A percentile compares a stretch with the other conserved stretches of the same genome.
phyloP scores from a whole-genome alignment of 2,888 invertebrate genomes.

The Myathropa florea region DNA sequence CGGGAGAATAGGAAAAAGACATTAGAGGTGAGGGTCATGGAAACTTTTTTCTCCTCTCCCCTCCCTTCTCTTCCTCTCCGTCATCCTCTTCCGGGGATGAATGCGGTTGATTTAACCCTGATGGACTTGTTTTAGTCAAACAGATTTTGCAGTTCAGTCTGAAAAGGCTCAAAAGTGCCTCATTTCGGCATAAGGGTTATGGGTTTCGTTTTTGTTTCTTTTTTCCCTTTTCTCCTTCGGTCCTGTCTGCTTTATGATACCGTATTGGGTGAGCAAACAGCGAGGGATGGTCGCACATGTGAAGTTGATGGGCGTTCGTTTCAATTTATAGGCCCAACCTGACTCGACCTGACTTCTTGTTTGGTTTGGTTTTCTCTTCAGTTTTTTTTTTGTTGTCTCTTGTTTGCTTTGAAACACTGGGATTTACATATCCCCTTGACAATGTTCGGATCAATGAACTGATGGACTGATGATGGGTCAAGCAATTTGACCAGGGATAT shows the following conservation, averaged over 20 bases:
- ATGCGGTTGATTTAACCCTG: conserved; percentile 60
- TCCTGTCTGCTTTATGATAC: not conserved
- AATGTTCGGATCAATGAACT: not conserved
- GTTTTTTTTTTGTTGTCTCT: not conserved
- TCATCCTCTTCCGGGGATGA: not conserved
- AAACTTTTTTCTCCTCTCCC: not conserved
- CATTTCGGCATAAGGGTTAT: conserved; percentile 29
- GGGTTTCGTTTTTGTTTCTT: not conserved
- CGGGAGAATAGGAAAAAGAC: not conserved
- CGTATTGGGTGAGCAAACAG: not conserved
- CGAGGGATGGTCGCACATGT: not conserved
- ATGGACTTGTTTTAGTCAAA: conserved; percentile 50
- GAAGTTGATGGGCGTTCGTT: not conserved
- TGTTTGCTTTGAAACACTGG: not conserved
- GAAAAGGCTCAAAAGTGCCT: conserved; percentile 50
- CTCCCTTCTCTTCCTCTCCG: not conserved
- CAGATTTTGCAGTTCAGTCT: conserved; percentile 18
- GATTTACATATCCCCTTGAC: not conserved
- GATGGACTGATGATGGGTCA: not conserved
- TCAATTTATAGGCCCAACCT: not conserved
- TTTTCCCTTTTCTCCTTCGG: not conserved
- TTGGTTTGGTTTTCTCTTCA: not conserved
- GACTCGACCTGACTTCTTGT: not conserved
- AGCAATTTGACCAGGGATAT: not conserved
- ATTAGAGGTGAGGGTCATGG: conserved; percentile 25